Base-by-base conservation (phyloP, 1,140 invertebrate species). In the Ctenoplectra terminalis region DNA sequence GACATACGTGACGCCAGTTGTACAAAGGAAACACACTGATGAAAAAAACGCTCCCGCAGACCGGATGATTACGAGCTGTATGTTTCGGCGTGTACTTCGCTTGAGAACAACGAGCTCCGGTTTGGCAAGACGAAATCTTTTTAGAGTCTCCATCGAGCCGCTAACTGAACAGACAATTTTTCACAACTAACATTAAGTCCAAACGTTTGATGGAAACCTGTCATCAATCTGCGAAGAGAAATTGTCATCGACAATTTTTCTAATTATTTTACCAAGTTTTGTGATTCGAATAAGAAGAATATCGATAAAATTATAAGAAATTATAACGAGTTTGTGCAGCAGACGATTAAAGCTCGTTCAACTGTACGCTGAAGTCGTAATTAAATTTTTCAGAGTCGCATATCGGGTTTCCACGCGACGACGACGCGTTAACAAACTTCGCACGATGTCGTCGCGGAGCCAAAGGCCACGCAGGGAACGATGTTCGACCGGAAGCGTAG, bases 401-500 rank as follows among this genome's bases (percentile, higher is more conserved):
- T 48, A 29, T 20, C 23, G 50, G 9, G n/a, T 52, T 63, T 54
- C 20, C 15, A 56, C 17, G 29, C 8, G 29, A 71, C 1, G 23
- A 70, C 29, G 13, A 17, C n/a, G 29, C 23, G 17, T 31, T 40
- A 73, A 73, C 26, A 29, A 64, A 43, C 17, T 40, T 64, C n/a
- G 37, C 56, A 31, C 23, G 29, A n/a, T 17, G 71, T 58, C 13
- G 6, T 5, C 17, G 52, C 26, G 34, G 8, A 20, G 34, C 29
- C 26, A 72, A 72, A 40, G 54, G 70, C 37, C 20, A 34, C 31
- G 72, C 20, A 17, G 46, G 60, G 69, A 60, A 70, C 31, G 67
- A 71, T 83, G 63, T 54, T 50, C 60, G 73, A 78, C 54, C 52
- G 61, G 69, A 85, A 85, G 76, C 54, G 48, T 67, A 43, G 64